Conservation (phyloP, 2,113 vertebrate species). For the Balaeniceps rex region DNA sequence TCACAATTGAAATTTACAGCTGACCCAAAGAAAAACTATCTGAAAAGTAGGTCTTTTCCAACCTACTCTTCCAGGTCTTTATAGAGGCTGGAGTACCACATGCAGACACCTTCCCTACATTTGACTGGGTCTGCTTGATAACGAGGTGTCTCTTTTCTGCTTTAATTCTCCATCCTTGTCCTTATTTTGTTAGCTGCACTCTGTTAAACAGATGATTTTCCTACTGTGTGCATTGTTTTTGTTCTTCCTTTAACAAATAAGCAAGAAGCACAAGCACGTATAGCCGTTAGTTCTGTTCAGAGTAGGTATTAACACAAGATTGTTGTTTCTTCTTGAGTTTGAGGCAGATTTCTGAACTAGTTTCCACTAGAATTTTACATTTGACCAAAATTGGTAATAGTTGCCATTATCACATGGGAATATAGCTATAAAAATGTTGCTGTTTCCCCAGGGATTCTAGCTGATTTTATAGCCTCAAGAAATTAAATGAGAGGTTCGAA, state of each 20-base stretch:
- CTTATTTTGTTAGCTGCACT: not conserved
- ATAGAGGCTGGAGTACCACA: not conserved
- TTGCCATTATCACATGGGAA: slow-evolving; percentile 13
- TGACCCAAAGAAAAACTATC: not conserved
- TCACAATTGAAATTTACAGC: not conserved
- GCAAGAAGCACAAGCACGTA: not conserved
- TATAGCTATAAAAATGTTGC: slow-evolving; percentile 31
- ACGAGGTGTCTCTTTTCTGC: not conserved
- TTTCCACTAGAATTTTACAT: slow-evolving; percentile 14
- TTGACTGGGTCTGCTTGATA: not conserved
- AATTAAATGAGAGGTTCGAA: not conserved
- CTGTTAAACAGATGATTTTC: not conserved
- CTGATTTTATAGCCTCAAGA: slow-evolving; percentile 11
- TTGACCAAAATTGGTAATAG: slow-evolving; percentile 32
- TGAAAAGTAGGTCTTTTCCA: not conserved
- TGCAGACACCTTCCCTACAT: not conserved
- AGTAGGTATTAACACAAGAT: not conserved
- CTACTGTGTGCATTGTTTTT: not conserved
- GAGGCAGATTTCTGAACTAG: not conserved
- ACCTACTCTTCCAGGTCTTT: not conserved
- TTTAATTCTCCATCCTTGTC: not conserved
- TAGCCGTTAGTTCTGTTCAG: not conserved
- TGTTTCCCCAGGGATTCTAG: not conserved
- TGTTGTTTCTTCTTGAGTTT: not conserved
- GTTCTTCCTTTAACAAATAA: not conserved